Evolutionary conservation across 92 coral and sea anemone genomes (phyloP), one percentile per base, ranked within the genome.

Genomic region (Heliopora coerulea): DNA sequence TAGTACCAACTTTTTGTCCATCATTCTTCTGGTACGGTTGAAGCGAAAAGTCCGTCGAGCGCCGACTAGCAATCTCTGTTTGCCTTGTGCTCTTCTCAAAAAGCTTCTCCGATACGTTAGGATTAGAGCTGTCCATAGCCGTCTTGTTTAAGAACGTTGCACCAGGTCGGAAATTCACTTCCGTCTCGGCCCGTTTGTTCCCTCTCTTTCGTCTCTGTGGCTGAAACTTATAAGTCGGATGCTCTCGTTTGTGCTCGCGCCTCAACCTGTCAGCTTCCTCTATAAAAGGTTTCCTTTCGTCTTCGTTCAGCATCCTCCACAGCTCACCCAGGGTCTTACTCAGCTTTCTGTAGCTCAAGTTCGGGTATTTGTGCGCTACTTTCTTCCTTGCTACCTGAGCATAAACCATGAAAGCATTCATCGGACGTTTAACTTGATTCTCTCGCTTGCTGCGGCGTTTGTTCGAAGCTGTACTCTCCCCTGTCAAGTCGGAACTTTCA

Each of bases 371-470:
- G 59, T 91, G 93, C 3, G 97, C 97, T 17, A 92, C 90, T 57
- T 92, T 92, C 48, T 96, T 83, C 62, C 97, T 73, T 26, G 97
- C 97, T 56, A 65, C 72, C 19, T 92, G 97, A n/a, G 97, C 97
- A 88, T 96, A 92, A 14, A 92, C 97, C 97, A 92, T 92, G 80
- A 92, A 92, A 6, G 97, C 97, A 63, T 92, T 92, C 97, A 92
- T 92, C 0, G 97, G 97, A 41, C 97, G 81, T 61, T 89, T 90
- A 6, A 92, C 97, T 62, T 92, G 97, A 31, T 96, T 89, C 48
- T 90, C 91, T 32, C 85, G 91, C 63, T 89, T 85, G 66, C 84
- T 88, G 54, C 92, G 93, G 35, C 97, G 96, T 64, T 92, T 92
- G 10, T 86, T 91, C 78, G 96, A 74, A 37, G 86, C 90, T 24